Conservation (phyloP, 35 echinoderm and acorn worm species). For the Acanthaster planci region DNA sequence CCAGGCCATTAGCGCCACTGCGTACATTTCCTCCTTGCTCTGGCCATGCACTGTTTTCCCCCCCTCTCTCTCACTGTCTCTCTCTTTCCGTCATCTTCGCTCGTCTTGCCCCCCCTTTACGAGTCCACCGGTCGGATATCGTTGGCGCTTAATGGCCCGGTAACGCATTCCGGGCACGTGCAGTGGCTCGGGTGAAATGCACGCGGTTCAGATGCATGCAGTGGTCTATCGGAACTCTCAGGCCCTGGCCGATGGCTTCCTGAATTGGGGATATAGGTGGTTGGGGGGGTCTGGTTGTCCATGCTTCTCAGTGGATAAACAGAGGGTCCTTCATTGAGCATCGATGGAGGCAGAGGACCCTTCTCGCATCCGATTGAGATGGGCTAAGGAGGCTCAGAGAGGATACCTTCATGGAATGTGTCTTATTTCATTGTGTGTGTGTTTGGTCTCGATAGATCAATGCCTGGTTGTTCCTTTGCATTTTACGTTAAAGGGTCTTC, state of each 20-base stretch:
- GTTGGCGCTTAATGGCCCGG: neutral
- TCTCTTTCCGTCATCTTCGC: no score
- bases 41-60: neutral
- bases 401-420: neutral
- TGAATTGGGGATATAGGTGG: conserved; percentile 4
- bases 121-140: conserved; percentile 19
- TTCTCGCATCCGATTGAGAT: conserved; percentile 9
- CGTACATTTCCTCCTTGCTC: conserved; percentile 9
- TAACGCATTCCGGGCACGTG: conserved; percentile 24
- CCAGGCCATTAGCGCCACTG: conserved; percentile 7
- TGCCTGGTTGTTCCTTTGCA: neutral
- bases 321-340: conserved; percentile 22
- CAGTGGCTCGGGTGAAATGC: conserved; percentile 20
- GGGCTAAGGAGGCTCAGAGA: neutral
- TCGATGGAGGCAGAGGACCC: neutral
- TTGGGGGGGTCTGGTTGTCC: neutral
- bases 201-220: neutral
- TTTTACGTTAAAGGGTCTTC: neutral
- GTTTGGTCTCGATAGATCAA: neutral
- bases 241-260: conserved; percentile 20
- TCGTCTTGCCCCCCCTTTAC: no score
- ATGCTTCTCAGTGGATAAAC: neutral
- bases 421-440: conserved; percentile 28
- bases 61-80: no score
- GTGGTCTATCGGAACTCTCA: neutral